These are phyloP conservation scores for Aphrophora alni DNA, from an alignment of 2,888 invertebrate genomes.

Conservation along the genomic window DNA sequence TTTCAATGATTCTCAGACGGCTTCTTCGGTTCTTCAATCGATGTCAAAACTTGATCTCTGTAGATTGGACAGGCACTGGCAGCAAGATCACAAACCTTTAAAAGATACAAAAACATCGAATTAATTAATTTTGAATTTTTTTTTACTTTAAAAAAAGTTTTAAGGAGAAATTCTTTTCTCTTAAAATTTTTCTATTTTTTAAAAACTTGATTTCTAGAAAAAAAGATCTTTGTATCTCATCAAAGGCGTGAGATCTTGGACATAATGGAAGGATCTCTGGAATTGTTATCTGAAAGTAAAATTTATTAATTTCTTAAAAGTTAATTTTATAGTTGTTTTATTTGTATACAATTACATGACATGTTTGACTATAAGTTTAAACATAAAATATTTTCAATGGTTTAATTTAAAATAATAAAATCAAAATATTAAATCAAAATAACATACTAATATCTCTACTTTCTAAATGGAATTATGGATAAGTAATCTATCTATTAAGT, in stretches of 20 bases:
- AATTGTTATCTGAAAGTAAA: background rate
- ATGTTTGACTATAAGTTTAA: too few relatives aligned
- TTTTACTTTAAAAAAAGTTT: conserved; percentile 17
- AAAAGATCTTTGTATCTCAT: conserved; percentile 49
- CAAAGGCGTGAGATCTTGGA: conserved; percentile 51
- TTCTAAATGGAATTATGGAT: too few relatives aligned
- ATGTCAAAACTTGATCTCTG: conserved; percentile 10
- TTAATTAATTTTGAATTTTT: conserved; percentile 45
- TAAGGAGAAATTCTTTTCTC: conserved; percentile 22
- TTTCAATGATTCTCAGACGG: background rate
- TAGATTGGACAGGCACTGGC: conserved; percentile 43
- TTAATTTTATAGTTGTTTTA: too few relatives aligned
- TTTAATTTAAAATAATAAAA: too few relatives aligned
- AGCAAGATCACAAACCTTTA: conserved; percentile 50
- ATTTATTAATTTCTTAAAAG: background rate
- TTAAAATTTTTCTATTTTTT: conserved; percentile 17
- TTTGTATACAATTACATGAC: too few relatives aligned
- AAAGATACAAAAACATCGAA: conserved; percentile 51
- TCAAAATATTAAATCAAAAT: too few relatives aligned
- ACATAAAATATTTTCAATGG: too few relatives aligned
- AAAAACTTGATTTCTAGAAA: conserved; percentile 11
- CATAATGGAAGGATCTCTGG: background rate
- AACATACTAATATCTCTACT: too few relatives aligned
- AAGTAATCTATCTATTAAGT: too few relatives aligned
- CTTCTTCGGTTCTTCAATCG: background rate